Evolutionary conservation across 2,797 vertebrate genomes (phyloP).

Genomic region (Lepus townsendii): DNA sequence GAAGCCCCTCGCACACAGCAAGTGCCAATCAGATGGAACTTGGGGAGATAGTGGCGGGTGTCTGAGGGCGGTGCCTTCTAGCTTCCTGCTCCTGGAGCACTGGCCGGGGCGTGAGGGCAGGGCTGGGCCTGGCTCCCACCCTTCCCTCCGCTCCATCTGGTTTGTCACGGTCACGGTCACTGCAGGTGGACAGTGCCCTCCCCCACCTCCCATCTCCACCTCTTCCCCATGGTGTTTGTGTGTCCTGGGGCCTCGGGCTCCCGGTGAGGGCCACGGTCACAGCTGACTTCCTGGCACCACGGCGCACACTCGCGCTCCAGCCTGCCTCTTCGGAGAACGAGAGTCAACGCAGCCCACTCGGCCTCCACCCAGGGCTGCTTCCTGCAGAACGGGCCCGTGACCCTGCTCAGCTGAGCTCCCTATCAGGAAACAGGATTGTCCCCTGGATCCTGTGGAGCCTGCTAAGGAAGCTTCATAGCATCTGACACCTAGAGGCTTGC

Average conservation of each 20-base stretch:
- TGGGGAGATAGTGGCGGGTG: not conserved
- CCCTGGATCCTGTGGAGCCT: not conserved
- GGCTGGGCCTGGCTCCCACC: not conserved
- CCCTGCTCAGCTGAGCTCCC: not conserved
- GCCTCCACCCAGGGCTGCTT: not conserved
- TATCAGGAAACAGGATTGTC: not conserved
- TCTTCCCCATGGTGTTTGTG: not conserved
- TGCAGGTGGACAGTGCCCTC: not conserved
- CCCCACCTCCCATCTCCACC: fast-evolving
- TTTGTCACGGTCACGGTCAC: not conserved
- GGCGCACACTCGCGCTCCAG: not conserved
- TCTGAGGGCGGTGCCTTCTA: not conserved
- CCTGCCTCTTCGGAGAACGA: not conserved
- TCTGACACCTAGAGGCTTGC: not conserved
- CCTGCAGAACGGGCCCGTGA: not conserved
- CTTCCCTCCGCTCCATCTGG: not conserved
- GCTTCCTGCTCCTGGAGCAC: not conserved
- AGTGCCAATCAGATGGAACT: not conserved
- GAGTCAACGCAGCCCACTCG: not conserved
- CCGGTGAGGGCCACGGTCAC: not conserved
- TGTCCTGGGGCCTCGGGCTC: not conserved
- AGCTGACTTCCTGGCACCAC: not conserved
- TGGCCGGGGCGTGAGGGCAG: not conserved
- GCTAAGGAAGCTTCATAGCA: not conserved
- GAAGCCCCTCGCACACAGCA: not conserved